phyloP scores from a whole-genome alignment of 2,113 vertebrate species.

The Hippocampus comes region DNA sequence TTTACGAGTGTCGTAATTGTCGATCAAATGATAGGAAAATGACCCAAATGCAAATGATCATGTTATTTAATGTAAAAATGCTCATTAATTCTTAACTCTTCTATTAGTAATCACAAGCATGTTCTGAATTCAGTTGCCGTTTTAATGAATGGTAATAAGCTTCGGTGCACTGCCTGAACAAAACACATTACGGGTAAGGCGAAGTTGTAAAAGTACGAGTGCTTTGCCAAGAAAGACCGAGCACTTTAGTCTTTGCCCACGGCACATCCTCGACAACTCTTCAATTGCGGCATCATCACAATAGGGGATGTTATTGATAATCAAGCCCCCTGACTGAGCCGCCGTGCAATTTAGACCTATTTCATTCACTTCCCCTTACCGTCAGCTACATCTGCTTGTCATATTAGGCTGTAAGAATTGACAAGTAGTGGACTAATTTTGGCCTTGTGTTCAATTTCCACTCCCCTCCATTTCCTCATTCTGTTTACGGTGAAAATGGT shows the following conservation, averaged over 20 bases:
- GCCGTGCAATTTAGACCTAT: conserved; percentile 69
- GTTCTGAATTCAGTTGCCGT: too few species aligned
- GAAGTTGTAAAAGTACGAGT: conserved; percentile 59
- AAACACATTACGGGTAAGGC: conserved; percentile 38
- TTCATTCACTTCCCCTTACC: conserved; percentile 66
- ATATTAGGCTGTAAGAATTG: conserved; percentile 69
- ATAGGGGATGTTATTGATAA: conserved; percentile 72
- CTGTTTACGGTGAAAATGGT: conserved; percentile 71
- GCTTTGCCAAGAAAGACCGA: conserved; percentile 55
- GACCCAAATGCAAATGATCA: too few species aligned
- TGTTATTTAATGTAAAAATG: neutral
- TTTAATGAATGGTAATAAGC: conserved; percentile 8
- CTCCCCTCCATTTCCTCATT: conserved; percentile 71
- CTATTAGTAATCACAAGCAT: too few species aligned
- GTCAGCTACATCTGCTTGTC: conserved; percentile 62
- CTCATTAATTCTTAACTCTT: neutral
- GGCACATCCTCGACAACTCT: conserved; percentile 54
- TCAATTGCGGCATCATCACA: conserved; percentile 69
- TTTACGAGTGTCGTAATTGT: too few species aligned
- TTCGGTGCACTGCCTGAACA: conserved; percentile 17
- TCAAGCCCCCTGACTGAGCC: conserved; percentile 68
- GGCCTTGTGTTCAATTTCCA: conserved; percentile 74
- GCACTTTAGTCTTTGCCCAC: conserved; percentile 60
- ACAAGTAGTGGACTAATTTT: conserved; percentile 71
- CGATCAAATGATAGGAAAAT: too few species aligned